Evolutionary conservation across 30 jellyfish, hydroid and myxozoan species (phyloP), one percentile per base, ranked within the genome.

Genomic region (Aurelia coerulea): DNA sequence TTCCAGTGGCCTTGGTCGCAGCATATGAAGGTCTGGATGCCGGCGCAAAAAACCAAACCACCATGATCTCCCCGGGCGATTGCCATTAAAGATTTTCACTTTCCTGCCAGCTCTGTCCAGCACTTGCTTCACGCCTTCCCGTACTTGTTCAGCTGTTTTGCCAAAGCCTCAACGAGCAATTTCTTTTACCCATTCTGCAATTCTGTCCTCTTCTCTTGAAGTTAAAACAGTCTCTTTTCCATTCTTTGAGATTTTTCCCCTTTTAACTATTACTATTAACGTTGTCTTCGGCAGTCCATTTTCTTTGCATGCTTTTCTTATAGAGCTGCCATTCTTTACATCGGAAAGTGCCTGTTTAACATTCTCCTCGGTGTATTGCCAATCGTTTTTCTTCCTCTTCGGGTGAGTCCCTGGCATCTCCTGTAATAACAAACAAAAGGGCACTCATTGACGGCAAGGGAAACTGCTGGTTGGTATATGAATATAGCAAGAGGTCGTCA

Each of bases 111-210:
- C 80, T 41, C 37, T 51, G 19, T 69, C 62, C 65, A 69, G 80
- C 17, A 69, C 80, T 69, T 69, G 80, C 31, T 69, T 69, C 33
- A 69, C 60, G 11, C 62, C 60, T 8, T 69, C 80, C 15, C 80
- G 31, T 23, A 69, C 80, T 56, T 32, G 37, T 6, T 69, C 80
- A 7, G 31, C 62, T 32, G 18, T 69, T 51, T 69, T 69, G 16
- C 80, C 80, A 41, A 41, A 69, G 42, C 80, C 62, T 31, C 80
- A 65, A 7, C 63, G 13, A 8, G 62, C 80, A 41, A 65, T 23
- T 69, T 69, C 63, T 69, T 69, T 69, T 37, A 69, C 62, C 80
- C 80, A 69, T 52, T 69, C 80, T 52, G 80, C 65, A 69, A 69
- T 69, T 23, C 1, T 56, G 17, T 69, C 42, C 80, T 69, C 80